Evolutionary conservation across 2,797 vertebrate genomes (phyloP), one percentile per base, ranked within the genome.

Genomic region (Parambassis ranga): DNA sequence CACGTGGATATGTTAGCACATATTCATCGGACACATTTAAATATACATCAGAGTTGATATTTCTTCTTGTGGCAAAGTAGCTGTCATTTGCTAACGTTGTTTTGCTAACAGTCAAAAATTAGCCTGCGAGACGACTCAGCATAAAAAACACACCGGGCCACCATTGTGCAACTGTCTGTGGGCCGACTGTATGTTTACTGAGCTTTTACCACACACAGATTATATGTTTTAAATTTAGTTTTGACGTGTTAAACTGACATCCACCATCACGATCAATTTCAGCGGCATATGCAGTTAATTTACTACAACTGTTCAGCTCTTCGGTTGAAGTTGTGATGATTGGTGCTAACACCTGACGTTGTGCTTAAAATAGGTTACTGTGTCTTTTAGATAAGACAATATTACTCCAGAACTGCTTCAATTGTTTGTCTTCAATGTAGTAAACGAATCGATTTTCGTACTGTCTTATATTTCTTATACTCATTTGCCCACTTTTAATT

Each of bases 61-160:
- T 8, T 65, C 24, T 49, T 62, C 18, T 28, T 64, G 31, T 24
- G 43, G 19, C 6, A 6, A 47, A 63, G 48, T 75, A 67, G 62
- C 50, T 76, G 47, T 27, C 30, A 49, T 62, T 31, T 16, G 76
- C 78, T 87, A 82, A 65, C 27, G 67, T 82, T 85, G 81, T 84
- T 85, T 70, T 86, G 87, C 87, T 89, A 89, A 73, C 67, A 69
- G 74, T 36, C 47, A 77, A 65, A 83, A 82, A 85, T 79, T 80
- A 88, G 88, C 84, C 65, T 78, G 59, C 65, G 57, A 87, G 86
- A 49, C 89, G 88, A 90, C 89, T 88, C 87, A 89, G 89, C 88
- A 90, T 83, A 16, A 3, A 19, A 86, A 50, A 71, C 61, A 77
- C 72, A 78, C 71, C 38, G 75, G 78, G 79, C 85, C 87, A 86